Percentiles rank a stretch among this genome's conserved stretches.
Conservation (phyloP, 2,113 vertebrate species). For the Laterallus jamaicensis region DNA sequence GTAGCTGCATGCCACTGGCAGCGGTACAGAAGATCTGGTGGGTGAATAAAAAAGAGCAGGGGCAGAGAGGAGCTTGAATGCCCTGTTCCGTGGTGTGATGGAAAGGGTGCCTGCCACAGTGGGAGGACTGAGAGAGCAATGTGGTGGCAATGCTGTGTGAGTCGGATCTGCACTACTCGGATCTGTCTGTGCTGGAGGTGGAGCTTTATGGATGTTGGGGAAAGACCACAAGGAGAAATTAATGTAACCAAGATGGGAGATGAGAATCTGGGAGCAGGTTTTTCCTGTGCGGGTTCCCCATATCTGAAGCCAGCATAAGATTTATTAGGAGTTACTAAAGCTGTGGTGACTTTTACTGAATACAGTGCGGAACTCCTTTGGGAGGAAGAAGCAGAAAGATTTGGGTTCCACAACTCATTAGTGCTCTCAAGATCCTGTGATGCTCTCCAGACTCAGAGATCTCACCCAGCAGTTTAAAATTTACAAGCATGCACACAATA, state of each 20-base stretch:
- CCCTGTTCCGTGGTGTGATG: background rate
- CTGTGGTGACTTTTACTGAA: background rate
- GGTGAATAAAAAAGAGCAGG: background rate
- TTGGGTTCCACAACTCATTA: constrained; percentile 24
- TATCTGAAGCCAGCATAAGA: background rate
- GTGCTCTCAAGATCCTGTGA: background rate
- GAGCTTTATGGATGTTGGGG: background rate
- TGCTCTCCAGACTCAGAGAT: constrained; percentile 29
- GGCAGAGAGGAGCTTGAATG: background rate
- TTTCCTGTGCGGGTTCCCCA: constrained; percentile 19
- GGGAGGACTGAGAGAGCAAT: background rate
- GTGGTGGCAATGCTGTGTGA: background rate
- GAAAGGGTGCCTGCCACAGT: background rate
- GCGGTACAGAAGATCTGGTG: background rate
- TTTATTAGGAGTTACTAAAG: constrained; percentile 22
- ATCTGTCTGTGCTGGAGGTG: background rate
- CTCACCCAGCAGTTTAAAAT: constrained; percentile 27
- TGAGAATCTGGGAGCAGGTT: constrained; percentile 22
- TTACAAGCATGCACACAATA: constrained; percentile 29
- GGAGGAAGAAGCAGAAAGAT: constrained; percentile 13
- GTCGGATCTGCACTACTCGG: background rate
- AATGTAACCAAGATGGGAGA: constrained; percentile 1
- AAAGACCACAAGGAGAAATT: constrained; percentile 21
- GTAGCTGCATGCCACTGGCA: background rate
- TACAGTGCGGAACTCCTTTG: background rate